Evolutionary conservation across 2,888 invertebrate species (phyloP).

Genomic region (Apamea epomidion): DNA sequence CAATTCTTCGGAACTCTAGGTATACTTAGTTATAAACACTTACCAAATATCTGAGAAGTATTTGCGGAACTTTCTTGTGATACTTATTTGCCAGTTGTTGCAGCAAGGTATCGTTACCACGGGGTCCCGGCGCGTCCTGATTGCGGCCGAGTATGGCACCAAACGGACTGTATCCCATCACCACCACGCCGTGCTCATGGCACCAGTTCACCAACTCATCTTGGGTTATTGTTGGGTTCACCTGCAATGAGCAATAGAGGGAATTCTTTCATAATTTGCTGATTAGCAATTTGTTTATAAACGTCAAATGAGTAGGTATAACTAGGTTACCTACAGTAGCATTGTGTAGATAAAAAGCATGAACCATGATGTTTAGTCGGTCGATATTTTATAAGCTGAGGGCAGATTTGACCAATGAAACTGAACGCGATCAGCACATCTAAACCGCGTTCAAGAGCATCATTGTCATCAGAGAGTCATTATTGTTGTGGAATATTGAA

Average conservation of each 20-base stretch:
- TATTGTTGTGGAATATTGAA: not conserved
- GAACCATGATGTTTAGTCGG: not conserved
- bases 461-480: not conserved
- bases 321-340: not conserved
- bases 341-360: not conserved
- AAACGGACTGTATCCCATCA: constrained; percentile 94
- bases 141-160: constrained; percentile 88
- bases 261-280: not conserved
- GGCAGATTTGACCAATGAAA: not conserved
- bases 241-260: constrained; percentile 69
- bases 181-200: constrained; percentile 91
- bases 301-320: not conserved
- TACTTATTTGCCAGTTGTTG: constrained; percentile 90
- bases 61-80: constrained; percentile 92
- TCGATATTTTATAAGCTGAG: too few relatives aligned
- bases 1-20: not conserved
- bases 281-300: not conserved
- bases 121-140: constrained; percentile 83
- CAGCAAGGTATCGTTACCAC: constrained; percentile 89
- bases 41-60: constrained; percentile 92
- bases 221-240: constrained; percentile 94
- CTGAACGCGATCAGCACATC: not conserved
- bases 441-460: not conserved
- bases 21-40: constrained; percentile 59
- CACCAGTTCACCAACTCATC: constrained; percentile 93